These are phyloP conservation scores for Chaetophractus vellerosus DNA, from an alignment of 2,797 vertebrate species.

Conservation along the genomic window DNA sequence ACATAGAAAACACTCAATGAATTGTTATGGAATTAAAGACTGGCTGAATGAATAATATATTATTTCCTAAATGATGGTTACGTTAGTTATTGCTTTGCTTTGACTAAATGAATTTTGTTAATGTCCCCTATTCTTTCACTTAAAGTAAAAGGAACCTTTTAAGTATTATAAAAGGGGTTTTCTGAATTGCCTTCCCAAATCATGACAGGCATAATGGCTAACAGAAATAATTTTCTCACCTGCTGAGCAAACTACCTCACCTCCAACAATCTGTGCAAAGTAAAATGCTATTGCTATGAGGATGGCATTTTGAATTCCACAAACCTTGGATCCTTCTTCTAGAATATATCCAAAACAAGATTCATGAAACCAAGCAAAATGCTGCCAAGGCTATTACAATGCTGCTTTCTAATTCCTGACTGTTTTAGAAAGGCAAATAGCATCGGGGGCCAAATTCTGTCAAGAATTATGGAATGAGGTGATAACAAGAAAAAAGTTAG, in stretches of 20 bases:
- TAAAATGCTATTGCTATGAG: conserved; percentile 56
- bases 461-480: conserved; percentile 71
- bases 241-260: conserved; percentile 68
- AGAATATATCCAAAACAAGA: conserved; percentile 63
- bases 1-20: conserved; percentile 32
- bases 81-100: conserved; percentile 5
- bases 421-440: conserved; percentile 67
- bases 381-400: conserved; percentile 58
- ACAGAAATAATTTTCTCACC: conserved; percentile 77
- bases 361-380: conserved; percentile 46
- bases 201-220: conserved; percentile 72
- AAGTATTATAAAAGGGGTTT: conserved; percentile 42
- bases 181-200: conserved; percentile 47
- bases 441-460: conserved; percentile 59
- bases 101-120: conserved; percentile 40
- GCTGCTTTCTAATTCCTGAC: conserved; percentile 55
- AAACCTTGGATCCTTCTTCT: conserved; percentile 71
- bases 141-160: conserved; percentile 58
- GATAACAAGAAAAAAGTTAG: conserved; percentile 68
- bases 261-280: conserved; percentile 65
- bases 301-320: conserved; percentile 61
- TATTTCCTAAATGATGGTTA: neutral
- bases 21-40: conserved; percentile 24
- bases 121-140: conserved; percentile 34
- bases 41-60: neutral